These are phyloP conservation scores for Sterrhoptilus dennistouni DNA, from an alignment of 2,113 vertebrate genomes.

Conservation along the genomic window DNA sequence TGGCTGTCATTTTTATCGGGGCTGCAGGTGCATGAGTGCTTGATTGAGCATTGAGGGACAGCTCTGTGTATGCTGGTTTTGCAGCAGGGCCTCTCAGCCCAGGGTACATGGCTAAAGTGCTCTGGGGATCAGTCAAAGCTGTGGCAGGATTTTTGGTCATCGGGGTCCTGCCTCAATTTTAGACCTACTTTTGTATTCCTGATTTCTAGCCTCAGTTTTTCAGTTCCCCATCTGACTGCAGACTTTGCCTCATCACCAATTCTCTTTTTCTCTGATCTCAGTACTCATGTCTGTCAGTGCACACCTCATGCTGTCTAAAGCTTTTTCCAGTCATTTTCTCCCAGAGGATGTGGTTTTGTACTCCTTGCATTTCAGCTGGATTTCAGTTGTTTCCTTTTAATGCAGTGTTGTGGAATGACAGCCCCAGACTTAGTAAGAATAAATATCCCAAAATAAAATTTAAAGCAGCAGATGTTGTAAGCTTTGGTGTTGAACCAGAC, in stretches of 20 bases:
- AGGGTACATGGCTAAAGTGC: background rate
- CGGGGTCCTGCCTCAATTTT: background rate
- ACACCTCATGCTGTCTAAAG: background rate
- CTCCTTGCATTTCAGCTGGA: background rate
- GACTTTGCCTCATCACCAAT: background rate
- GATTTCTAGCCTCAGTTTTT: background rate
- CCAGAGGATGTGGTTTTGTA: background rate
- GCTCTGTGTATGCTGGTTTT: background rate
- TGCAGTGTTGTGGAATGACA: background rate
- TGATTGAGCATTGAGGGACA: background rate
- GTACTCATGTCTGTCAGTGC: background rate
- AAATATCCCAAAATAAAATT: background rate
- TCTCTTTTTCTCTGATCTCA: background rate
- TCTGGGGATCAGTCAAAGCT: background rate
- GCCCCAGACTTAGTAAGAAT: background rate
- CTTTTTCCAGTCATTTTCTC: background rate
- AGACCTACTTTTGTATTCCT: background rate
- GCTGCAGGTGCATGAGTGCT: background rate
- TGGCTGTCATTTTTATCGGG: background rate
- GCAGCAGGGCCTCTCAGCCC: background rate
- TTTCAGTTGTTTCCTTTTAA: background rate
- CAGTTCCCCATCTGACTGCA: background rate
- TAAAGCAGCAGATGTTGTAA: background rate
- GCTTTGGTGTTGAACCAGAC: background rate
- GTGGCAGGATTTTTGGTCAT: background rate